Evolutionary conservation across 2,113 vertebrate genomes (phyloP), one percentile per base, ranked within the genome.

Genomic region (Neolamprologus sp.): DNA sequence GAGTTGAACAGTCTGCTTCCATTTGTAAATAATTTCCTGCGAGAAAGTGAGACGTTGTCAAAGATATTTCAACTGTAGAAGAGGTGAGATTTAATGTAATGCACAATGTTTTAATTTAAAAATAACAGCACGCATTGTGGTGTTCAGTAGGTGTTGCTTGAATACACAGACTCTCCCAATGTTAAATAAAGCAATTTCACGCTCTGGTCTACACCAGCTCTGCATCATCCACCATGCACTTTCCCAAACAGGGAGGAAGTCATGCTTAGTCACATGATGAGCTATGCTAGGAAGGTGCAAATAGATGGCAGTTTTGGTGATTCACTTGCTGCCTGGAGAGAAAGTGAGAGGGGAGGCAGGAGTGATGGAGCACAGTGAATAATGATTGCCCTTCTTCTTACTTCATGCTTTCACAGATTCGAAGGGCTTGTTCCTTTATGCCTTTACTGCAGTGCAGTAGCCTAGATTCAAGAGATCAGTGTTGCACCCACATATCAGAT

Each of bases 181-280:
- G 78, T 94, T 94, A 91, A 92, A 92, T 94, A 90, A 94, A 94
- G 60, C 84, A 90, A 90, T 95, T 94, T 94, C 94, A 94, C 40
- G 87, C 90, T 92, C 87, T 7, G 60, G n/a, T 91, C 90, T 84
- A 83, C 86, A 55, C 68, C 80, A 80, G 54, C 86, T 85, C 90
- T 80, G 89, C 87, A 84, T 88, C 92, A 71, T 53, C 78, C 80
- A 33, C 82, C 51, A n/a, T 82, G 85, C 85, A 79, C 87, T 85
- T 91, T 91, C 83, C 88, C 89, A 86, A 88, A 86, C 81, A 73
- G 85, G 81, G 86, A 92, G 83, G 83, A 87, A 89, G 89, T 91
- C 84, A 73, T 87, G 86, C 91, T 91, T 57, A 81, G 92, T 92
- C 91, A 91, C 83, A 85, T 58, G 88, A 75, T 30, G 81, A 88